phyloP scores from a whole-genome alignment of 2,113 vertebrate genomes.

The Thryonomys swinderianus region DNA sequence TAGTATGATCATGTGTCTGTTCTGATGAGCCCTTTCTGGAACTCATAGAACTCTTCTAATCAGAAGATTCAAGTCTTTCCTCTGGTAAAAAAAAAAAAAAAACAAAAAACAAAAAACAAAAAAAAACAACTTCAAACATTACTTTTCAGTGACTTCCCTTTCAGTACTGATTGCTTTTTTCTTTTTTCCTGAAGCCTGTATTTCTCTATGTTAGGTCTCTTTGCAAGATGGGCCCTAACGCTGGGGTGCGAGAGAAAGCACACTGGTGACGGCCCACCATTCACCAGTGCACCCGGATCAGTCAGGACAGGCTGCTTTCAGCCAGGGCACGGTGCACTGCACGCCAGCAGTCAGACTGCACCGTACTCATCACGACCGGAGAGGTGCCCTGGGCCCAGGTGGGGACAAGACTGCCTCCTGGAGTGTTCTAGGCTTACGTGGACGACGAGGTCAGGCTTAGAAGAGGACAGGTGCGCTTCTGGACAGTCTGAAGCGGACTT shows the following conservation, averaged over 20 bases:
- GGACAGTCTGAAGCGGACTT: background rate
- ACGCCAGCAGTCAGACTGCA: background rate
- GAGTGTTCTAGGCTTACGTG: background rate
- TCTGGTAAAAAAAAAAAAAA: background rate
- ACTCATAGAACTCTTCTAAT: background rate
- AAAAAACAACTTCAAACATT: background rate
- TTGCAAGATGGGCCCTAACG: background rate
- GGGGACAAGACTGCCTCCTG: background rate
- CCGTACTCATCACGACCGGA: background rate
- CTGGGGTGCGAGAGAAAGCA: background rate
- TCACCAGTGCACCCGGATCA: background rate
- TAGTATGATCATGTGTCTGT: background rate
- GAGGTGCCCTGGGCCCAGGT: background rate
- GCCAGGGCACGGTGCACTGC: background rate
- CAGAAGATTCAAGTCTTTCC: background rate
- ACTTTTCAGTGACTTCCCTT: background rate
- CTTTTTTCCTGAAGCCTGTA: background rate
- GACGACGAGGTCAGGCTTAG: background rate
- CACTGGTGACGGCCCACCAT: background rate
- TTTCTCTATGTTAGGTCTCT: background rate
- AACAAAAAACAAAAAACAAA: too few species aligned
- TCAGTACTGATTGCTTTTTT: background rate
- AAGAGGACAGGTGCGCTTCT: background rate
- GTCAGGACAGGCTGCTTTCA: background rate
- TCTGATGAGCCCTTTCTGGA: background rate